These are phyloP conservation scores for Rhyacophila evoluta DNA, from an alignment of 2,888 invertebrate genomes.

Conservation along the genomic window DNA sequence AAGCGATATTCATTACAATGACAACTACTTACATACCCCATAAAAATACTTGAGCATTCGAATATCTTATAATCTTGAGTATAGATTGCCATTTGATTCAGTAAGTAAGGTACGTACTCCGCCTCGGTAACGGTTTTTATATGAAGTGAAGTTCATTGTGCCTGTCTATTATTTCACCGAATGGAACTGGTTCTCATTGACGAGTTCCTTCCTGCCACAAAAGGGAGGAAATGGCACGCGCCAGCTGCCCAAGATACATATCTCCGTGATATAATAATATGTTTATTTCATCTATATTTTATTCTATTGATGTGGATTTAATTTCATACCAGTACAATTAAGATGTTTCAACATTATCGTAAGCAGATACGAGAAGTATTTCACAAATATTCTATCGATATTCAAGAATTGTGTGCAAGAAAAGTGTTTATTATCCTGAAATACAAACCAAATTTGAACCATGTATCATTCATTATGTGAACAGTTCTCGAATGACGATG, in stretches of 20 bases:
- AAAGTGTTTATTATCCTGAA: too few relatives aligned
- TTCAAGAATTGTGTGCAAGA: too few relatives aligned
- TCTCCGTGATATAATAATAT: conserved; percentile 16
- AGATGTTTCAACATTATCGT: too few relatives aligned
- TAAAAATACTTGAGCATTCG: neutral
- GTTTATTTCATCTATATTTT: neutral
- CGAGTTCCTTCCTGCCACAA: conserved; percentile 49
- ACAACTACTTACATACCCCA: too few relatives aligned
- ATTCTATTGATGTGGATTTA: neutral
- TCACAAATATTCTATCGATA: too few relatives aligned
- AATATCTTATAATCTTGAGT: conserved; percentile 1
- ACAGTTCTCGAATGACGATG: too few relatives aligned
- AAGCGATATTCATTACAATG: too few relatives aligned
- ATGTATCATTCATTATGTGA: too few relatives aligned
- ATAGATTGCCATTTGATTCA: conserved; percentile 48
- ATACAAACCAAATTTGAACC: too few relatives aligned
- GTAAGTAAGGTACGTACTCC: conserved; percentile 16
- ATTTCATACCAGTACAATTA: neutral
- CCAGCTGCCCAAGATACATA: conserved; percentile 50
- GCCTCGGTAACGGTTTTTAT: conserved; percentile 54
- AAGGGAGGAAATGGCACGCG: conserved; percentile 54
- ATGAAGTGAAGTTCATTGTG: conserved; percentile 53
- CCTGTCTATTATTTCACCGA: conserved; percentile 50
- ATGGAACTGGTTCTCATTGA: conserved; percentile 54
- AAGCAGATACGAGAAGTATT: too few relatives aligned